Conservation (phyloP, 2,888 invertebrate species). For the Phalera bucephala region DNA sequence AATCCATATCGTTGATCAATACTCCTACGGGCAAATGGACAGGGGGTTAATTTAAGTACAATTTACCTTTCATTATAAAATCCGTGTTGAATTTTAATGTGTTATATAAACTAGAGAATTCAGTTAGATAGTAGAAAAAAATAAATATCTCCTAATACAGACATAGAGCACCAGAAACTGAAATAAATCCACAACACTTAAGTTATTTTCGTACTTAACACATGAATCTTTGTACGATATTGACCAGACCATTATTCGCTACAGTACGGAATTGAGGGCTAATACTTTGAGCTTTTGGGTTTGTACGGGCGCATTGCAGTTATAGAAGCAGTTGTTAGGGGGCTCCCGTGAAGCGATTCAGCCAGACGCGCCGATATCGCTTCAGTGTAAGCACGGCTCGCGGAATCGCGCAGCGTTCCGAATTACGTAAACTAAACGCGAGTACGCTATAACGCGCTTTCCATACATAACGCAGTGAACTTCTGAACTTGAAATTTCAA, state of each 20-base stretch:
- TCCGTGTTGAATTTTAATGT: too few species aligned
- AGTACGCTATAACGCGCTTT: slow-evolving; percentile 14
- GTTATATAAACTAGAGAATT: too few species aligned
- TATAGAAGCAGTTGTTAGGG: slow-evolving; percentile 49
- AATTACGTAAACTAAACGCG: slow-evolving; percentile 51
- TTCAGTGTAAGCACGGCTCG: slow-evolving; percentile 66
- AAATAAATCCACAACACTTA: neutral
- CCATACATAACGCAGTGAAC: slow-evolving; percentile 10
- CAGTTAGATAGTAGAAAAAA: too few species aligned
- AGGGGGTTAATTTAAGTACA: too few species aligned
- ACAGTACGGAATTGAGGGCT: slow-evolving; percentile 11
- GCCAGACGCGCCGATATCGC: slow-evolving; percentile 70
- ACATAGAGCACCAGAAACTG: too few species aligned
- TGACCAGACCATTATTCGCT: too few species aligned
- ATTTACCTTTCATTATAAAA: too few species aligned
- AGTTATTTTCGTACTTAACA: neutral
- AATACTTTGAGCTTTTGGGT: slow-evolving; percentile 26
- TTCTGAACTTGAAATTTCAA: slow-evolving; percentile 13
- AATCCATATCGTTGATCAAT: too few species aligned
- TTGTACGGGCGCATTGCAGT: slow-evolving; percentile 73
- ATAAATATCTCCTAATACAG: too few species aligned
- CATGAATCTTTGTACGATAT: neutral
- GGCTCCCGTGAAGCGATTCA: slow-evolving; percentile 44
- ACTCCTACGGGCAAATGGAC: too few species aligned
- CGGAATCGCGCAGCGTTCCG: slow-evolving; percentile 26